Evolutionary conservation across 1,140 invertebrate genomes (phyloP).

Genomic region (Drosophila nasuta): DNA sequence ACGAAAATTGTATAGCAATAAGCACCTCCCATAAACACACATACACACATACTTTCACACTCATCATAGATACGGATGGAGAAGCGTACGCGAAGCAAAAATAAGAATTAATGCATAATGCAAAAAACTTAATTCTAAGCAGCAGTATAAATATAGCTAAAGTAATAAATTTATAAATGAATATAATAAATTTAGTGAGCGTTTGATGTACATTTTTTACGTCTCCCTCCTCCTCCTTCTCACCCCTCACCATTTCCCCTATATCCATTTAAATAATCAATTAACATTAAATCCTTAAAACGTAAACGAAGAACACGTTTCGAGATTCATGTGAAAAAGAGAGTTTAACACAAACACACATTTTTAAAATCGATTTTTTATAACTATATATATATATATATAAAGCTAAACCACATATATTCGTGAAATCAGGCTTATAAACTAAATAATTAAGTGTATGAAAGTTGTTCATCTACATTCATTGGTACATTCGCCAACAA

Average conservation of each 20-base stretch:
- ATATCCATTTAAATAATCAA: conserved; percentile 6
- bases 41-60: conserved; percentile 24
- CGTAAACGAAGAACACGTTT: conserved; percentile 30
- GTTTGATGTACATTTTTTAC: conserved; percentile 76
- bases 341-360: conserved; percentile 45
- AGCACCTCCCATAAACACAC: conserved; percentile 38
- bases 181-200: conserved; percentile 78
- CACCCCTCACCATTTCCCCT: background rate
- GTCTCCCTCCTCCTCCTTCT: conserved; percentile 30
- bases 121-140: conserved; percentile 73
- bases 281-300: conserved; percentile 1
- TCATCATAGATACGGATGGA: conserved; percentile 27
- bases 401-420: conserved; percentile 16
- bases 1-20: conserved; percentile 63
- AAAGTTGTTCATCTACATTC: conserved; percentile 39
- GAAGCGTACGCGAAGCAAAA: conserved; percentile 58
- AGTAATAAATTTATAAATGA: conserved; percentile 83
- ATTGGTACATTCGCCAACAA: conserved; percentile 19
- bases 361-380: conserved; percentile 51
- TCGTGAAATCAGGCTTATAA: conserved; percentile 37
- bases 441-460: conserved; percentile 33
- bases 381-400: conserved; percentile 28
- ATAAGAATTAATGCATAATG: conserved; percentile 72
- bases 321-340: conserved; percentile 51
- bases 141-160: conserved; percentile 80